Evolutionary conservation across 2,797 vertebrate species (phyloP), one percentile per base, ranked within the genome.

Genomic region (Poecilia gillii): DNA sequence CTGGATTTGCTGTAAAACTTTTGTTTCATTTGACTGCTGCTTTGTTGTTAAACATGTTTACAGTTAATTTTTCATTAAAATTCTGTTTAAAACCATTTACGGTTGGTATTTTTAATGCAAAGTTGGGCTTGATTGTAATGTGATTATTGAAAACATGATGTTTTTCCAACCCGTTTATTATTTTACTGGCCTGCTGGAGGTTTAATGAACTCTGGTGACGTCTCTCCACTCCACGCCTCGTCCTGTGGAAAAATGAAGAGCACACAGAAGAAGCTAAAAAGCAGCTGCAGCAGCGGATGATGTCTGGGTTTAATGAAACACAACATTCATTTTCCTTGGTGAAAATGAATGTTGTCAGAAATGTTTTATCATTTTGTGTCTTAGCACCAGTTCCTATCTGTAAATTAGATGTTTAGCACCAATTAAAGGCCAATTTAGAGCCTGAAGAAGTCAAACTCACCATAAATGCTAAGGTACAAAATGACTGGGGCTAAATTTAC

Each of bases 231-330:
- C 74, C 43, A 46, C 12, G 23, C 46, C 64, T 28, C 43, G 77
- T 84, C 25, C 77, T 74, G 9, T 78, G 77, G 82, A 83, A 18
- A 62, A 36, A 77, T 2, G 87, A 90, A 85, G 81, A 87, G 76
- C 77, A 76, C 73, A 79, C 16, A 45, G 43, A 81, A 90, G 83
- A 80, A 86, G 74, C 57, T 77, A 81, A 85, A 81, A 86, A 78
- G 53, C 43, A n/a, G 39, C 78, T 79, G 73, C 73, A 82, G 28
- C 77, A 68, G 78, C 59, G 36, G 36, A 76, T 74, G 55, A 72
- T 85, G 59, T 88, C 80, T 88, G 75, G 31, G 76, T 89, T 74
- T 83, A 70, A 85, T 78, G 31, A 49, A n/a, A 76, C 23, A 33
- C 74, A 49, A 28, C 13, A 70, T 46, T 46, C 5, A 28, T 45